These are phyloP conservation scores for Chitala chitala DNA, from an alignment of 2,113 vertebrate genomes.

Conservation along the genomic window DNA sequence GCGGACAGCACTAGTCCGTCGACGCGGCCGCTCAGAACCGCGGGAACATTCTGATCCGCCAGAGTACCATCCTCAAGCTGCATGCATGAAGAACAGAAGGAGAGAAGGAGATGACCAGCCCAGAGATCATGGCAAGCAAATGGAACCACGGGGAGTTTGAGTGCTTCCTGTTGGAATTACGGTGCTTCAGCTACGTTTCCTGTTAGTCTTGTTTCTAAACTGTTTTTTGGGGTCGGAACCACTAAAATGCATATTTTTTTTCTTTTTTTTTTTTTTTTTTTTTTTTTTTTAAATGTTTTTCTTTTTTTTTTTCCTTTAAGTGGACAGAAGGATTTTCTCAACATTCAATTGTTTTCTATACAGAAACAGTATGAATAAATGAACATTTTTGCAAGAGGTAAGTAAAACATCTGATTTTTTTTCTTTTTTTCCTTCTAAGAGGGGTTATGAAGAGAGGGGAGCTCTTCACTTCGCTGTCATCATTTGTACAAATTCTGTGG, in stretches of 20 bases:
- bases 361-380: constrained; percentile 98
- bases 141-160: constrained; percentile 75
- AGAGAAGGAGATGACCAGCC: constrained; percentile 65
- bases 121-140: constrained; percentile 79
- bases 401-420: constrained; percentile 97
- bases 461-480: constrained; percentile 96
- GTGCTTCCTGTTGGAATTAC: constrained; percentile 68
- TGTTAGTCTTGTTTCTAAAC: constrained; percentile 66
- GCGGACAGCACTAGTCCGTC: neutral
- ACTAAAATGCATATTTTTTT: constrained; percentile 83
- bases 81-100: constrained; percentile 81
- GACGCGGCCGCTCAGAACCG: constrained; percentile 36
- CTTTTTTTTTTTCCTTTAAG: no score
- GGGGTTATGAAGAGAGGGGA: constrained; percentile 66
- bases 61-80: constrained; percentile 84
- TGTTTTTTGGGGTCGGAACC: constrained; percentile 78
- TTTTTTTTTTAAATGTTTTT: no score
- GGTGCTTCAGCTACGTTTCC: constrained; percentile 75
- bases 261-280: no score
- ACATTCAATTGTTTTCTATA: constrained; percentile 97
- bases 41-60: constrained; percentile 57
- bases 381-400: constrained; percentile 98
- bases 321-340: constrained; percentile 65
- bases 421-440: constrained; percentile 65
- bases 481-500: constrained; percentile 98